Conservation (phyloP, 1,140 invertebrate genomes). For the Chironomus tepperi region DNA sequence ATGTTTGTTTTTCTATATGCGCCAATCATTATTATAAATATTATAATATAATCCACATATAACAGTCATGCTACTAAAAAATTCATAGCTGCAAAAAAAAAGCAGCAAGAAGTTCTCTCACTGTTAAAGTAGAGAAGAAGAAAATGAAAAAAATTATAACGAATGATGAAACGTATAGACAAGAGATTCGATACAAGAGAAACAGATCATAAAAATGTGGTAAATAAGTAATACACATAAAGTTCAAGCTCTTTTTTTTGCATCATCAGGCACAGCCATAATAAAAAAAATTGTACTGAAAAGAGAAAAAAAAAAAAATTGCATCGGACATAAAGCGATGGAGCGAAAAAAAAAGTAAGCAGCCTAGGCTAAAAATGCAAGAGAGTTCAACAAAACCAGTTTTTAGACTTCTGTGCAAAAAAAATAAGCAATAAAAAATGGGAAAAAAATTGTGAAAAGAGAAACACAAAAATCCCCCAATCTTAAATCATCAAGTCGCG, state of each 20-base stretch:
- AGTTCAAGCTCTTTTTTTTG: conserved; percentile 1
- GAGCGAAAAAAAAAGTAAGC: not conserved
- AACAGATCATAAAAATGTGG: conserved; percentile 12
- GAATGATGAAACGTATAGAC: not conserved
- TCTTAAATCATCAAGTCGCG: conserved; percentile 12
- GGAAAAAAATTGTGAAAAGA: not conserved
- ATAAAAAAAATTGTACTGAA: not conserved
- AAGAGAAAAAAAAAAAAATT: conserved; percentile 15
- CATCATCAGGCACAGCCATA: not conserved
- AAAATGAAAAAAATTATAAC: conserved; percentile 6
- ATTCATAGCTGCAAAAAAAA: too few species aligned
- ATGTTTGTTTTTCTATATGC: not conserved
- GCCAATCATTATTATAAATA: not conserved
- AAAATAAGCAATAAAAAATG: not conserved
- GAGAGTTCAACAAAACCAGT: not conserved
- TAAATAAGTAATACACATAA: conserved; percentile 15
- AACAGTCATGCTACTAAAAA: conserved; percentile 4
- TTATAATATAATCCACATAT: conserved; percentile 2
- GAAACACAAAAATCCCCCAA: not conserved
- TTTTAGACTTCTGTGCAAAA: not conserved
- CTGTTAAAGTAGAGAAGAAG: not conserved
- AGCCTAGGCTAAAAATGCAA: not conserved
- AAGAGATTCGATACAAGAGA: not conserved
- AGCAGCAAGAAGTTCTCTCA: too few species aligned
- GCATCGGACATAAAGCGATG: not conserved